These are phyloP conservation scores for Sorex fumeus DNA, from an alignment of 2,113 vertebrate species.

Conservation along the genomic window DNA sequence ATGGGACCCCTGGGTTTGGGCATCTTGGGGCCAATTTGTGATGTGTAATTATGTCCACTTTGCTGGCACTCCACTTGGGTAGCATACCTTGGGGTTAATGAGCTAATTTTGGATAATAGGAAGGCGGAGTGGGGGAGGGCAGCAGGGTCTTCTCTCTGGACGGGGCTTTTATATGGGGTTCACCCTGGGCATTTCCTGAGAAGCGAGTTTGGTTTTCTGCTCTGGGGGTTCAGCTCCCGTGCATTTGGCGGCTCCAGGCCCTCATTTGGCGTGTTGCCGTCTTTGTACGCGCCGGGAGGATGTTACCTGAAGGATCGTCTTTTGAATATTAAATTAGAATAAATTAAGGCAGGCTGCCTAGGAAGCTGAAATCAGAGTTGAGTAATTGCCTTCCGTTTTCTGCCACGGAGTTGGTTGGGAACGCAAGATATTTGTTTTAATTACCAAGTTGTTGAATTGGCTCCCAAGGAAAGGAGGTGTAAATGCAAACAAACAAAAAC, in stretches of 20 bases:
- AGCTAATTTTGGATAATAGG: slow-evolving; percentile 47
- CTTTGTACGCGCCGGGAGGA: slow-evolving; percentile 65
- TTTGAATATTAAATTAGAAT: slow-evolving; percentile 87
- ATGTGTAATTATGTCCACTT: slow-evolving; percentile 70
- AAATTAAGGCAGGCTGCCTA: slow-evolving; percentile 82
- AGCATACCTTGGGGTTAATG: slow-evolving; percentile 55
- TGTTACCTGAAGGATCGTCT: slow-evolving; percentile 86
- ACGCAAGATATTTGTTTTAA: slow-evolving; percentile 80
- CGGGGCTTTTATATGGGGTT: neutral
- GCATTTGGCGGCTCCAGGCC: slow-evolving; percentile 78
- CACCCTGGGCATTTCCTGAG: slow-evolving; percentile 26
- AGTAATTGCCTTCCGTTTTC: slow-evolving; percentile 82
- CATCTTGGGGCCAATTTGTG: slow-evolving; percentile 15
- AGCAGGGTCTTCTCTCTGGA: slow-evolving; percentile 30
- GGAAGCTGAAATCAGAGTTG: slow-evolving; percentile 79
- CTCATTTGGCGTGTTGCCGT: slow-evolving; percentile 80
- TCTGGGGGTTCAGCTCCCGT: slow-evolving; percentile 65
- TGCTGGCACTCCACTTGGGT: slow-evolving; percentile 40
- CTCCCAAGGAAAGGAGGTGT: neutral
- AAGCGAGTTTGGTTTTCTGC: slow-evolving; percentile 70
- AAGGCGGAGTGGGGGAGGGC: neutral
- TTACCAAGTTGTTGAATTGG: slow-evolving; percentile 70
- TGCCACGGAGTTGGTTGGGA: slow-evolving; percentile 62
- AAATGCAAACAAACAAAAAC: slow-evolving; percentile 21
- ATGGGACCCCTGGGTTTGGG: slow-evolving; percentile 47